Evolutionary conservation across 1,140 invertebrate species (phyloP).

Genomic region (Lepidurus apus): DNA sequence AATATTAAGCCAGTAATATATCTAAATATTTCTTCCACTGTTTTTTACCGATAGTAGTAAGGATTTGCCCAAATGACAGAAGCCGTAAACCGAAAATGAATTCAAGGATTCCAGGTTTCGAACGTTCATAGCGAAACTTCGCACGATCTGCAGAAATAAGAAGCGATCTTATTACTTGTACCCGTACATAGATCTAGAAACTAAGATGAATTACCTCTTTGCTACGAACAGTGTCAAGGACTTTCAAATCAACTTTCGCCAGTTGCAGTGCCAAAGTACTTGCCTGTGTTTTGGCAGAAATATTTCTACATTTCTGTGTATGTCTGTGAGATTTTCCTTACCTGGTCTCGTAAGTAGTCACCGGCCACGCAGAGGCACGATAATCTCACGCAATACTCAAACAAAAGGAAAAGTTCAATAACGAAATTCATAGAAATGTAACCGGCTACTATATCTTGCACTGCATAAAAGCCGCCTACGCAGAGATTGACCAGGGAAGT

Average conservation of each 20-base stretch:
- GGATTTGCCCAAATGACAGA: not conserved
- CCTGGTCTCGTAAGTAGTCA: not conserved
- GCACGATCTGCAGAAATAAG: not conserved
- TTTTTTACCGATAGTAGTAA: not conserved
- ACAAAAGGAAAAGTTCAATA: too few species aligned
- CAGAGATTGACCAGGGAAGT: not conserved
- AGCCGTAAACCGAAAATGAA: not conserved
- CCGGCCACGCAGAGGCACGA: not conserved
- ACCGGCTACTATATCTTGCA: too few species aligned
- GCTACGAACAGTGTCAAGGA: not conserved
- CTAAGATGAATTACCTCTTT: too few species aligned
- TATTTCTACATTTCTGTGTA: not conserved
- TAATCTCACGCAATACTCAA: not conserved
- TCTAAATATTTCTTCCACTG: not conserved
- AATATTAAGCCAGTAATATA: too few species aligned
- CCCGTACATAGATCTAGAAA: too few species aligned
- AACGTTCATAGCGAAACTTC: not conserved
- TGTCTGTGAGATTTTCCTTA: not conserved
- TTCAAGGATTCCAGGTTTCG: not conserved
- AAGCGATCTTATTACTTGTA: not conserved
- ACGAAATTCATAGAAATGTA: too few species aligned
- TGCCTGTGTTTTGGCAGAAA: not conserved
- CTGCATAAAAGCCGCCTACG: not conserved
- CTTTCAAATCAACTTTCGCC: not conserved
- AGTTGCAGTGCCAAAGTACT: not conserved